These are phyloP conservation scores for Zaprionus kolodkinae DNA, from an alignment of 1,140 invertebrate species.

Conservation along the genomic window DNA sequence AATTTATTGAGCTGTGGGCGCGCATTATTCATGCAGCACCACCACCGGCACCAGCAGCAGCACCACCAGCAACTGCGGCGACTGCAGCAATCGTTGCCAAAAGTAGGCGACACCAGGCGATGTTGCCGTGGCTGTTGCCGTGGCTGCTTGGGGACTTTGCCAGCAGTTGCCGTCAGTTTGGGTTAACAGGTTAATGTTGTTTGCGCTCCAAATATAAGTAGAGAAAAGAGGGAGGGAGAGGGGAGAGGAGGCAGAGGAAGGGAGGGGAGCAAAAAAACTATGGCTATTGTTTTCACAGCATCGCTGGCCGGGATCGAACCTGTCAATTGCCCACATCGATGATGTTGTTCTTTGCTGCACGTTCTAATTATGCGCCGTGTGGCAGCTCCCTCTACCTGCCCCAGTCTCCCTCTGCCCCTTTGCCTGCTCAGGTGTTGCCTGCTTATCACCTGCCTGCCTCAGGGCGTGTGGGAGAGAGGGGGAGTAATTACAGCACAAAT, in stretches of 20 bases:
- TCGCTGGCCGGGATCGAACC: conserved; percentile 44
- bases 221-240: not conserved
- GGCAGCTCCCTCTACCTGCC: no score
- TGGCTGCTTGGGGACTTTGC: conserved; percentile 62
- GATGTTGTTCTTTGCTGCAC: conserved; percentile 59
- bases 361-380: conserved; percentile 35
- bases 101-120: conserved; percentile 71
- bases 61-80: conserved; percentile 36
- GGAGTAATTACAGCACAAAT: conserved; percentile 75
- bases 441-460: conserved; percentile 64
- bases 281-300: conserved; percentile 71
- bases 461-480: not conserved
- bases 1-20: conserved; percentile 84
- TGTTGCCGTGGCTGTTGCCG: not conserved
- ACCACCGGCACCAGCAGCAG: conserved; percentile 47
- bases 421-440: conserved; percentile 57
- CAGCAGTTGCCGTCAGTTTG: conserved; percentile 66
- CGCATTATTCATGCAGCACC: conserved; percentile 79
- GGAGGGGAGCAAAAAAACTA: conserved; percentile 41
- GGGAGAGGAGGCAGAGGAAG: not conserved
- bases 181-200: conserved; percentile 83
- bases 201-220: conserved; percentile 44
- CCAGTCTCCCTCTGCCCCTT: no score
- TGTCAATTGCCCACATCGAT: conserved; percentile 67
- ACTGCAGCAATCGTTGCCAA: conserved; percentile 44